Conservation (phyloP, 2,888 invertebrate genomes). For the Augochlorella aurata region DNA sequence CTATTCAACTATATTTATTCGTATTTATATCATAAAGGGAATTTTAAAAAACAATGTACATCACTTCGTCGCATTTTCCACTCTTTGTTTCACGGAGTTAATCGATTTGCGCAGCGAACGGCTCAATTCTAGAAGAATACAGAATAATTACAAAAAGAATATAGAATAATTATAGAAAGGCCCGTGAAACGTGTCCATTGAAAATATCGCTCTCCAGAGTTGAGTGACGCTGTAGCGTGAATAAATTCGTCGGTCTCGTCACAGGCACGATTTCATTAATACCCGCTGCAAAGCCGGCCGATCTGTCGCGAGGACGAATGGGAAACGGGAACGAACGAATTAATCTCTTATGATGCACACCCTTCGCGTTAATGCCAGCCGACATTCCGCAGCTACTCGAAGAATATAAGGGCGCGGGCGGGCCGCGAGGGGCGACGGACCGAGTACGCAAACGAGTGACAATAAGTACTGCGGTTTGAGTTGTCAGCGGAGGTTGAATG, state of each 20-base stretch:
- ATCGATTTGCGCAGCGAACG: no score
- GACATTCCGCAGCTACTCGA: constrained; percentile 42
- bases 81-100: no score
- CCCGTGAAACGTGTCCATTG: no score
- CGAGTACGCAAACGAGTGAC: constrained; percentile 30
- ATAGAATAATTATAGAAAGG: no score
- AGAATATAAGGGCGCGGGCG: constrained; percentile 11
- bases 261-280: constrained; percentile 45
- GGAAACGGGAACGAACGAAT: constrained; percentile 39
- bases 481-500: constrained; percentile 19
- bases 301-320: constrained; percentile 41
- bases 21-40: no score
- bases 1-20: no score
- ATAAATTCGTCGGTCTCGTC: constrained; percentile 14
- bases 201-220: no score
- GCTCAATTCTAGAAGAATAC: no score
- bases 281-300: constrained; percentile 10
- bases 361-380: constrained; percentile 38
- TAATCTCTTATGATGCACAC: constrained; percentile 44
- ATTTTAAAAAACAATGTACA: no score
- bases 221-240: no score
- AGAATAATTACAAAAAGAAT: no score
- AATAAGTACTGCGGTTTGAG: constrained; percentile 36
- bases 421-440: neutral
- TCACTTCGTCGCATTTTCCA: no score